Evolutionary conservation across 2,888 invertebrate genomes (phyloP), one percentile per base, ranked within the genome.

Genomic region (Apoda limacodes): DNA sequence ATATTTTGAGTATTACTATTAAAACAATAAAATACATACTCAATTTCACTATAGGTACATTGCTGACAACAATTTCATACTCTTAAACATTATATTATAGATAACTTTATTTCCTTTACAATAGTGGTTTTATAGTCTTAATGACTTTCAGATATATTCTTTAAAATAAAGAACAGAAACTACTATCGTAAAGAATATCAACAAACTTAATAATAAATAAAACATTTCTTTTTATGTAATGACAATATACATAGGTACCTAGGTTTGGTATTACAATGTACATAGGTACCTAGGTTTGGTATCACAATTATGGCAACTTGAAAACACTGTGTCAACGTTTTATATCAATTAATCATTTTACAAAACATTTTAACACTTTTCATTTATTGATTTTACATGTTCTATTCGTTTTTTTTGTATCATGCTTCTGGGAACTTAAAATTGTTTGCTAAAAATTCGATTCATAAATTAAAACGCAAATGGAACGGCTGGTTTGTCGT

Each of bases 271-370:
- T 32, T 29, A 33, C 22, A n/a, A n/a, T 17, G 30, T 21, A 23
- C 21, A 29, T 32, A 33, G 33, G 29, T 30, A 34, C 42, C 32
- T 29, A 34, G 37, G 57, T 75, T 75, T 75, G 74, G 72, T 75
- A 78, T 78, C 74, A 76, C 72, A 72, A 63, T 67, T 70, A 72
- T 68, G 70, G 70, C 69, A 69, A 60, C 65, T 55, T 56, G 54
- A 42, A 43, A 42, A 48, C 34, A 30, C 30, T 28, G 32, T 40
- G 45, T 22, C 39, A 34, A 25, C 20, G 24, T 24, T 30, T 22
- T 22, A 2, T 29, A 35, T 37, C 22, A 27, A 30, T 10, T 27
- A 37, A 33, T 27, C 37, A 45, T 38, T 44, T 40, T 43, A 52
- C 43, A 48, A 45, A 38, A 40, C 40, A 25, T 28, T 36, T 40